Evolutionary conservation across 2,113 vertebrate genomes (phyloP), one percentile per base, ranked within the genome.

Genomic region (Protobothrops flavoviridis): DNA sequence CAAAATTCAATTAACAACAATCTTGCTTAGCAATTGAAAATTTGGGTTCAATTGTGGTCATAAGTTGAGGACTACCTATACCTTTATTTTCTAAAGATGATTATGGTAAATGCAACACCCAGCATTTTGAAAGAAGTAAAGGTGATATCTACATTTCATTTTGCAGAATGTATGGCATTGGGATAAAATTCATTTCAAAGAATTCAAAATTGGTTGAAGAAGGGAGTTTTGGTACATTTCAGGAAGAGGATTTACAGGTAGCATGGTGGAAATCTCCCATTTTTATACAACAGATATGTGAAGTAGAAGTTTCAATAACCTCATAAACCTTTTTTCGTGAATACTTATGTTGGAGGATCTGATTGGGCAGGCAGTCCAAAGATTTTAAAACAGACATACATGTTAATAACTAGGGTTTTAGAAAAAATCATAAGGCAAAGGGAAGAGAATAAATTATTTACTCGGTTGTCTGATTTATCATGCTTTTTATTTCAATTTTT

Each of bases 401-500:
- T 93, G 9, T 95, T 81, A 91, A 0, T 45, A 1, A 93, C 91
- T 87, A 94, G 33, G 55, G 92, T 55, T 87, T 93, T 4, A 96
- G 94, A 96, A 95, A 9, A 96, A 96, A 96, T 92, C 91, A 69
- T 89, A 21, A 93, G 95, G 85, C 95, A 91, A 45, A 94, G 55
- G 81, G 95, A 91, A 52, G 94, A 57, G 93, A 93, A 96, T 97
- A 97, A 90, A 96, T 95, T 94, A 96, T 97, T 96, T 97, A 95
- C 96, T 94, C 94, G 56, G 94, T 97, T 97, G 96, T 95, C 94
- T 89, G 86, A 29, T 50, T 48, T 85, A 33, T 45, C 29, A n/a
- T 64, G 4, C 9, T 57, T 59, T 95, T 93, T 29, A 50, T 23
- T 50, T 50, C 48, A 50, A 8, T 50, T 50, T 69, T 33, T 23